phyloP scores from a whole-genome alignment of 2,113 vertebrate species.

The Ochotona princeps region DNA sequence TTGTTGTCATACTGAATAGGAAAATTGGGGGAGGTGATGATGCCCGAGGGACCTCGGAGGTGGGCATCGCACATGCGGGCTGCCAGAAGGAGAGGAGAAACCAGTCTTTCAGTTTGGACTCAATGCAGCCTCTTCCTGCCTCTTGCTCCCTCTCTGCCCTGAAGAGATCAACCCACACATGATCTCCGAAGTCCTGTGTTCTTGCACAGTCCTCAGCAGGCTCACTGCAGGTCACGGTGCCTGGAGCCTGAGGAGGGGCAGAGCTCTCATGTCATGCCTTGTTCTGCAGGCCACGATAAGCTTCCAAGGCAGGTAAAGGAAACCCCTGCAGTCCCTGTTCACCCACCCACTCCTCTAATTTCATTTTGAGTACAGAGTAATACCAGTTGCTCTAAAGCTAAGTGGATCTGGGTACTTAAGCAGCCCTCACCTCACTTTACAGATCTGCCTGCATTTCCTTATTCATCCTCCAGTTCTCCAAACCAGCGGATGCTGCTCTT shows the following conservation, averaged over 20 bases:
- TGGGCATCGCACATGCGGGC: slow-evolving; percentile 97
- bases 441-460: neutral
- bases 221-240: neutral
- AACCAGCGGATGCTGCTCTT: neutral
- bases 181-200: neutral
- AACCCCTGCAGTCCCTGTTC: no score
- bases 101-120: neutral
- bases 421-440: neutral
- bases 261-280: no score
- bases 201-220: neutral
- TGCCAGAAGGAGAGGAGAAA: slow-evolving; percentile 80
- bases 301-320: neutral
- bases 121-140: neutral
- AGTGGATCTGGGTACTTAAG: neutral
- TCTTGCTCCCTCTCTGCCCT: neutral
- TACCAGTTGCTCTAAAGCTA: neutral
- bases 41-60: slow-evolving; percentile 93
- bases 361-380: neutral
- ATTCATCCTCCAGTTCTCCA: neutral
- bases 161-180: neutral
- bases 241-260: neutral
- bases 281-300: neutral
- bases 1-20: slow-evolving; percentile 99
- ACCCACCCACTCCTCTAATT: no score
- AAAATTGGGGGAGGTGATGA: slow-evolving; percentile 98